Conservation (phyloP, 2,113 vertebrate species). For the Solea solea region DNA sequence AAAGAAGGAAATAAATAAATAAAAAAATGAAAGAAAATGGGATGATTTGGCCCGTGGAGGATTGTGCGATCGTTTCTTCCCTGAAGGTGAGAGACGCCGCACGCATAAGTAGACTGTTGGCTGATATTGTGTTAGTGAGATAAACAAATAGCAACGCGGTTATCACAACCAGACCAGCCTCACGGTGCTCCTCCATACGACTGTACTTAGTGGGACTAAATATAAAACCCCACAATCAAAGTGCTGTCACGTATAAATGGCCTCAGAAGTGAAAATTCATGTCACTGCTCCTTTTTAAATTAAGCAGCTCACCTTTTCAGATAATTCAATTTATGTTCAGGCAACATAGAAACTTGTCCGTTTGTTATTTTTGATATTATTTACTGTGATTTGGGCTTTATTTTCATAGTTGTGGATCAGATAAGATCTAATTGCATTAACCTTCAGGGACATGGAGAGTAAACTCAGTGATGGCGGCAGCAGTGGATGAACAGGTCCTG, state of each 20-base stretch:
- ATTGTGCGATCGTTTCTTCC: constrained; percentile 37
- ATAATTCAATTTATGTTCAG: constrained; percentile 12
- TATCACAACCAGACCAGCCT: constrained; percentile 44
- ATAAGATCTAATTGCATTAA: neutral
- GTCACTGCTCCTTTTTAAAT: neutral
- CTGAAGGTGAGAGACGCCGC: constrained; percentile 61
- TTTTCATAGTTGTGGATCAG: neutral
- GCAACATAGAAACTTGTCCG: constrained; percentile 1
- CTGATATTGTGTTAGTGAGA: constrained; percentile 39
- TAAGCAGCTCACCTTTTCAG: constrained; percentile 16
- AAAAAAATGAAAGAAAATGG: neutral
- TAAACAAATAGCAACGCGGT: constrained; percentile 53
- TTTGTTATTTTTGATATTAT: no score
- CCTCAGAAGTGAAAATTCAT: constrained; percentile 39
- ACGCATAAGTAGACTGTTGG: constrained; percentile 46
- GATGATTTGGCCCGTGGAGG: constrained; percentile 58
- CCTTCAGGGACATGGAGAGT: neutral
- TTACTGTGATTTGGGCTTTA: constrained; percentile 3
- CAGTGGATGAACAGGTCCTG: no score
- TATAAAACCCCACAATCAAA: constrained; percentile 33
- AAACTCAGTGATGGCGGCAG: no score
- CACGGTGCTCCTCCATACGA: constrained; percentile 4
- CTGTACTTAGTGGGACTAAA: constrained; percentile 27
- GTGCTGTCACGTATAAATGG: constrained; percentile 43
- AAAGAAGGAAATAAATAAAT: constrained; percentile 8